Evolutionary conservation across 2,797 vertebrate genomes (phyloP).

Genomic region (Spea hammondii): DNA sequence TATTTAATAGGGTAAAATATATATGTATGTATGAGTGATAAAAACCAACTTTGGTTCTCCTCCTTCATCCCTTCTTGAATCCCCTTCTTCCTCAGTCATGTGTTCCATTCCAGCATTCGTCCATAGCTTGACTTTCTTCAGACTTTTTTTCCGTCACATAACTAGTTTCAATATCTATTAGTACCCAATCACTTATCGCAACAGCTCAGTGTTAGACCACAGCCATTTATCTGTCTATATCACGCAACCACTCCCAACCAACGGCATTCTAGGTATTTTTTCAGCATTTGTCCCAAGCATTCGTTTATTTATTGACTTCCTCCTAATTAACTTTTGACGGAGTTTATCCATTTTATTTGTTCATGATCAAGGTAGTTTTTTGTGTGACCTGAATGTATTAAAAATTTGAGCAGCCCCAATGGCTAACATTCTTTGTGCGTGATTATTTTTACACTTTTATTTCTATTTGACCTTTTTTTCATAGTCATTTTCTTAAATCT

Average conservation of each 20-base stretch:
- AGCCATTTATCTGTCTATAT: slow-evolving; percentile 34
- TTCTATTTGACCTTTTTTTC: not conserved
- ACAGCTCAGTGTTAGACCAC: not conserved
- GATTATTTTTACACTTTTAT: no score
- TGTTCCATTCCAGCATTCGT: slow-evolving; percentile 23
- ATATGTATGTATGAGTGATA: no score
- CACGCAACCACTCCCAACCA: slow-evolving; percentile 2
- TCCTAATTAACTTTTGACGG: slow-evolving; percentile 19
- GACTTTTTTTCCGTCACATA: slow-evolving; percentile 42
- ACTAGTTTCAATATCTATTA: slow-evolving; percentile 50
- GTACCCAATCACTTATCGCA: slow-evolving; percentile 35
- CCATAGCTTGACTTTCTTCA: slow-evolving; percentile 23
- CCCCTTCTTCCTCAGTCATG: slow-evolving; percentile 27
- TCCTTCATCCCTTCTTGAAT: not conserved
- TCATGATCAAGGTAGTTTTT: not conserved
- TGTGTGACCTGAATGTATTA: no score
- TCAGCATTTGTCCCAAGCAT: slow-evolving; percentile 11
- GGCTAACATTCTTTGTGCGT: no score
- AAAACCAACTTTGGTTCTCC: no score
- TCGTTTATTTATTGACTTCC: slow-evolving; percentile 22
- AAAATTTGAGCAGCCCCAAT: no score
- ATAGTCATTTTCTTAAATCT: not conserved
- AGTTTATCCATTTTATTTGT: not conserved
- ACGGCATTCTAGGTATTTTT: not conserved
- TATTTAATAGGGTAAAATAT: no score